Conservation (phyloP, 2,113 vertebrate genomes). For the Grantiella picta region DNA sequence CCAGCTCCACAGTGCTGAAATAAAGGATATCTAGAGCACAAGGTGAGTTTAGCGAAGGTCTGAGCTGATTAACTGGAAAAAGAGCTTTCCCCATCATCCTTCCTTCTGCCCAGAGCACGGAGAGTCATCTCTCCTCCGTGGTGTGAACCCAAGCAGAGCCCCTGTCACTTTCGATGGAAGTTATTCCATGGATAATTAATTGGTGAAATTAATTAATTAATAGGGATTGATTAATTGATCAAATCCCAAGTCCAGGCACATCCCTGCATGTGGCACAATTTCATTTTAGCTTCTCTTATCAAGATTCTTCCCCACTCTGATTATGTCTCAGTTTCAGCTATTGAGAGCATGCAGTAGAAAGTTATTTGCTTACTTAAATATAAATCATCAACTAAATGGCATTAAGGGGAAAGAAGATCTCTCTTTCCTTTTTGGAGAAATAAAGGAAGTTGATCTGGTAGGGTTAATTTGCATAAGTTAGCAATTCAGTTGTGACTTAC, state of each 20-base stretch:
- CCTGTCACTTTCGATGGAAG: not conserved
- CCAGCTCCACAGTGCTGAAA: not conserved
- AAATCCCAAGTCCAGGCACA: not conserved
- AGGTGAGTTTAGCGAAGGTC: not conserved
- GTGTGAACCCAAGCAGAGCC: not conserved
- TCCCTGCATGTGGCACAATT: not conserved
- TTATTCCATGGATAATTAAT: not conserved
- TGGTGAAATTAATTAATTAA: not conserved
- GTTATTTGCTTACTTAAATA: not conserved
- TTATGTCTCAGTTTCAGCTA: not conserved
- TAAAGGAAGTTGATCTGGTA: not conserved
- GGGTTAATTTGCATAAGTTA: not conserved
- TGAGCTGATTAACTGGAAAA: not conserved
- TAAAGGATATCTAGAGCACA: not conserved
- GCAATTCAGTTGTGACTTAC: not conserved
- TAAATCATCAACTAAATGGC: not conserved
- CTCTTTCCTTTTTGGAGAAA: not conserved
- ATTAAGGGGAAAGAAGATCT: not conserved
- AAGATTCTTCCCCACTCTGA: not conserved
- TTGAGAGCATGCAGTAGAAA: not conserved
- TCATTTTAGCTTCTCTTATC: not conserved
- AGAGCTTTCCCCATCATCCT: not conserved
- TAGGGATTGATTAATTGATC: not conserved
- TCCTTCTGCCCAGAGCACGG: rapidly evolving
- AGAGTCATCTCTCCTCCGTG: not conserved